A percentile compares a stretch with the other conserved stretches of the same genome.
phyloP scores from a whole-genome alignment of 2,797 vertebrate genomes.

The Falco berigora region DNA sequence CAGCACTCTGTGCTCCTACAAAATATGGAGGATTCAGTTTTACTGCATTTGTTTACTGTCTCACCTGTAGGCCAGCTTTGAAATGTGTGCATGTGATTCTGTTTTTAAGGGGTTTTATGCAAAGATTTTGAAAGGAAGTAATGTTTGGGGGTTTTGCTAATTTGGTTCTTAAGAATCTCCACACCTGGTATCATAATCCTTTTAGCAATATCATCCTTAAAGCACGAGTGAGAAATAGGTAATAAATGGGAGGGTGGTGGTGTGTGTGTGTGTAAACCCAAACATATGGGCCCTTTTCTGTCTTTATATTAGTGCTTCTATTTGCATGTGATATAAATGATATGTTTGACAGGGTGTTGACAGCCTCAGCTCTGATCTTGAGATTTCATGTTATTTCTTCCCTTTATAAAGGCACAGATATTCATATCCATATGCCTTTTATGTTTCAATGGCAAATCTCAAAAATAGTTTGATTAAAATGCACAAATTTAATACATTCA shows the following conservation, averaged over 20 bases:
- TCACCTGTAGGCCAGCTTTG: not conserved
- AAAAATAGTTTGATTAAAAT: conserved; percentile 15
- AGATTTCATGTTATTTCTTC: not conserved
- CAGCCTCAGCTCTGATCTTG: not conserved
- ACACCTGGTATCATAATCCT: not conserved
- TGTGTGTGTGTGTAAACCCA: not conserved
- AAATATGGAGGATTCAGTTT: not conserved
- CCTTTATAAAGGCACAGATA: not conserved
- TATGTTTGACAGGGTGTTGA: conserved; percentile 35
- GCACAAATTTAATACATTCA: not conserved
- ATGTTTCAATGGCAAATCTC: not conserved
- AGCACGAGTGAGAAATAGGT: not conserved
- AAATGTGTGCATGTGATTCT: not conserved
- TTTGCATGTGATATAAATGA: not conserved
- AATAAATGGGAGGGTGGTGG: not conserved
- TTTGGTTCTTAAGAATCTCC: not conserved
- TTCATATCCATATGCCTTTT: conserved; percentile 32
- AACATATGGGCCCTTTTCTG: conserved; percentile 3
- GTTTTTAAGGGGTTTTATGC: not conserved
- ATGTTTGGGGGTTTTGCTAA: not conserved
- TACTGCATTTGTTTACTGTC: not conserved
- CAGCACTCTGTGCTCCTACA: not conserved
- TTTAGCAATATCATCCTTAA: not conserved
- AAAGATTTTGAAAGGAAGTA: not conserved
- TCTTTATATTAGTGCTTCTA: conserved; percentile 29